Base-by-base conservation (phyloP, 2,113 vertebrate genomes). In the Dicrurus megarhynchus region DNA sequence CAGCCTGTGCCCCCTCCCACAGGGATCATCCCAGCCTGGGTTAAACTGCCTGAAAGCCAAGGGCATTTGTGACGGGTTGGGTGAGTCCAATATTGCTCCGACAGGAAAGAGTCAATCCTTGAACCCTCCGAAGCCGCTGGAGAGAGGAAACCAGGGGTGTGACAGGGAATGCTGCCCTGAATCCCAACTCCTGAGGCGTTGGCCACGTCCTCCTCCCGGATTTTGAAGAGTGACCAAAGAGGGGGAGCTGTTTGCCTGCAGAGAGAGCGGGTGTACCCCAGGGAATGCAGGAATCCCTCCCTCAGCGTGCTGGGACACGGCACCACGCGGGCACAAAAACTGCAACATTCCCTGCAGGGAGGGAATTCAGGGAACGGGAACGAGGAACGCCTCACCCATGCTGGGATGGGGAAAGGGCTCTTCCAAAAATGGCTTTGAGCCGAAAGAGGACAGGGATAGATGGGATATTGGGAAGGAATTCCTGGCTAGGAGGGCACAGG, bases 31-130 rank as follows among this genome's bases (percentile, higher is more conserved):
- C 11, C 35, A 59, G 67, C 1, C 30, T 2, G n/a, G 46, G 15
- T 5, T 7, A 10, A 67, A 28, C 20, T 30, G 11, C 11, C 57
- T 3, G 0, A 19, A 22, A 46, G 35, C 35, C 82, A 33, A 6
- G 1, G n/a, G 41, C 0, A 11, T 10, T 60, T 22, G 30, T 2
- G 63, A 35, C 13, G 11, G n/a, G 22, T 1, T 2, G 22, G 1
- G 14, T 0, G 11, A 70, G 42, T 4, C 22, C 35, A 26, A 0
- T 0, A 2, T 8, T 18, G 46, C 18, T 42, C 44, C 0, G 0
- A 19, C 28, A 73, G 23, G 6, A 9, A 33, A 46, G 12, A 55
- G 13, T 1, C 30, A 70, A 27, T 24, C 35, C 52, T 20, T 20
- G 27, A 78, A 39, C 6, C 1, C 9, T 17, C 13, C 3, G 6